Percentiles rank a stretch among this genome's conserved stretches.
These are phyloP conservation scores for Psammodynastes pulverulentus DNA, from an alignment of 2,113 vertebrate genomes.

Conservation along the genomic window DNA sequence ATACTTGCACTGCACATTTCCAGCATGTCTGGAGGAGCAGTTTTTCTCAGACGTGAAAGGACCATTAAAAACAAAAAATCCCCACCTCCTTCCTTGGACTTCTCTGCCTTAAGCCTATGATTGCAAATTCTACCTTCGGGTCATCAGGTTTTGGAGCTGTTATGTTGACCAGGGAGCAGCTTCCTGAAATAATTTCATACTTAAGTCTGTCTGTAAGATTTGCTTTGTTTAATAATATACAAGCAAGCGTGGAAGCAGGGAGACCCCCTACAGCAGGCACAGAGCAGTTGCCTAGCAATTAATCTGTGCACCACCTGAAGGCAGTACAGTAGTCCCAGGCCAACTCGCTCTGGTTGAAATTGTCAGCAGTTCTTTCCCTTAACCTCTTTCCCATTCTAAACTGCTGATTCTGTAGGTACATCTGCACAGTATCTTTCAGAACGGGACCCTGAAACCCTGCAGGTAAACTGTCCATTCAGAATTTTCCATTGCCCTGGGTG, in stretches of 20 bases:
- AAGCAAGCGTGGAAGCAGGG: background rate
- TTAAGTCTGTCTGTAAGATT: background rate
- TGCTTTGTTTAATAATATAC: slow-evolving; percentile 3
- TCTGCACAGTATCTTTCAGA: background rate
- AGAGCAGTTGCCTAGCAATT: background rate
- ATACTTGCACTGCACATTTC: background rate
- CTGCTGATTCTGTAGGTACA: background rate
- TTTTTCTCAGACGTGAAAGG: background rate
- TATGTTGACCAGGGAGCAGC: background rate
- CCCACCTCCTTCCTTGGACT: too few relatives aligned
- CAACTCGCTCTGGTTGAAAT: background rate
- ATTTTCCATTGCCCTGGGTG: background rate
- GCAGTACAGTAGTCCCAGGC: background rate
- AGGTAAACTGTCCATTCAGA: background rate
- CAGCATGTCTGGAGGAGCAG: background rate
- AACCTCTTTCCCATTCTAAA: background rate
- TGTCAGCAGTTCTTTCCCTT: background rate
- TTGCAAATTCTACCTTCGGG: background rate
- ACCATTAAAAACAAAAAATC: background rate
- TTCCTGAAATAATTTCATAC: background rate
- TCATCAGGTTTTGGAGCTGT: background rate
- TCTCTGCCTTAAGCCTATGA: background rate
- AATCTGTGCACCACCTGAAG: background rate
- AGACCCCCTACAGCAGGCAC: background rate
- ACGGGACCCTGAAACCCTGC: background rate